Evolutionary conservation across 2,113 vertebrate genomes (phyloP).

Genomic region (Podilymbus podiceps): DNA sequence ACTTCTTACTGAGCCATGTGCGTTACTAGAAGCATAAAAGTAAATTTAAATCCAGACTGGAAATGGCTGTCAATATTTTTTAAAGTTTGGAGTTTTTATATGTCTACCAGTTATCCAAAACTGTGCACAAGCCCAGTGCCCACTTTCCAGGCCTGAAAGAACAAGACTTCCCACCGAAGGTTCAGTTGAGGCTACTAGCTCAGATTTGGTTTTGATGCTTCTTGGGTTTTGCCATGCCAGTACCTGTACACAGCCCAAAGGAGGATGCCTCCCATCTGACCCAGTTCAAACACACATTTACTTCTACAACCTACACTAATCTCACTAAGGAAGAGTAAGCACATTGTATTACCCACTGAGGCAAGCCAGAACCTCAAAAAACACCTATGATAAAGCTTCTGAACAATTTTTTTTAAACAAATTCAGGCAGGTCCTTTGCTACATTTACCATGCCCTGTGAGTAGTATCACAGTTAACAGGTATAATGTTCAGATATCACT

Average conservation of each 20-base stretch:
- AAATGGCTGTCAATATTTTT: background rate
- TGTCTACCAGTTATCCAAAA: background rate
- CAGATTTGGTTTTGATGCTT: background rate
- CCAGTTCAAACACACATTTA: background rate
- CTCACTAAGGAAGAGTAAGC: background rate
- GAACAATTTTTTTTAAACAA: background rate
- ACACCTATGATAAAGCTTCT: background rate
- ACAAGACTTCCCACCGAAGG: background rate
- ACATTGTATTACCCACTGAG: background rate
- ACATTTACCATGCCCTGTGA: background rate
- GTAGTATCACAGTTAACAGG: background rate
- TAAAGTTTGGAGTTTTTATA: background rate
- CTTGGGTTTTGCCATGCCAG: background rate
- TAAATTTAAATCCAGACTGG: background rate
- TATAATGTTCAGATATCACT: background rate
- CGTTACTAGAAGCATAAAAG: background rate
- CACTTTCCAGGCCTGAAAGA: background rate
- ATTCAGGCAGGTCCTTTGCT: background rate
- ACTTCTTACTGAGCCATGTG: background rate
- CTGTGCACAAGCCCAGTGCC: background rate
- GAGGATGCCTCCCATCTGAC: background rate
- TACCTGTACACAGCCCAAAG: background rate
- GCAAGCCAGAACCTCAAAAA: background rate
- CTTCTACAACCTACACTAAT: background rate
- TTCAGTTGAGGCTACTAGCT: background rate